Base-by-base conservation (phyloP, 2,888 invertebrate species). In the Zygothrica quintamaculata region DNA sequence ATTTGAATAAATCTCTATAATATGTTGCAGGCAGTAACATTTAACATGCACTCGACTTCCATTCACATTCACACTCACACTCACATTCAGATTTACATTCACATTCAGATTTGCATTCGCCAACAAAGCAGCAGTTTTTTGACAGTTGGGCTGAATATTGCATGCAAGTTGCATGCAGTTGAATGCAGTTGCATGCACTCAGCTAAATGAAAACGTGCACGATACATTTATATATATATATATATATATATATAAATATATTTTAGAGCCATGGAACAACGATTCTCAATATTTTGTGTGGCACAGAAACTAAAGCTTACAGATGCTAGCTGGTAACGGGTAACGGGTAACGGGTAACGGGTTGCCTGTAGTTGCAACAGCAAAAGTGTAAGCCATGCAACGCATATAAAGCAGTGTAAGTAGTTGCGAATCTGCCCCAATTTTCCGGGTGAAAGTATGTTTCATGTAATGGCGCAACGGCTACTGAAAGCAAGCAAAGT, bases 151-250 rank as follows among this genome's bases (percentile, higher is more conserved):
- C 40, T 50, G 53, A 39, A 40, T 51, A 47, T 31, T 39, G 16
- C 13, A 9, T 43, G 16, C 13, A 9, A 39, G 42, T 51, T 39
- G 59, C 33, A 39, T 18, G 39, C 56, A 40, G 64, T n/a, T n/a
- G n/a, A n/a, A n/a, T n/a, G 64, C 67, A 75, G 78, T 71, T 66
- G 75, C 77, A 62, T 79, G 82, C 82, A 82, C 82, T 82, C 82
- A 82, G 85, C 85, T 82, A 82, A 82, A 82, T 82, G 82, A 82
- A 82, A 82, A 82, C 82, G 82, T 82, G 85, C 77, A 68, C 73
- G 68, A 73, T 82, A 79, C 69, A 66, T 67, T 66, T 73, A 82
- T 82, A 82, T n/a, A n/a, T n/a, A n/a, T n/a, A n/a, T n/a, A n/a
- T n/a, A n/a, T n/a, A n/a, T n/a, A n/a, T n/a, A n/a, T n/a, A n/a